phyloP scores from a whole-genome alignment of 1,140 invertebrate genomes.

The Orchestia grillus region DNA sequence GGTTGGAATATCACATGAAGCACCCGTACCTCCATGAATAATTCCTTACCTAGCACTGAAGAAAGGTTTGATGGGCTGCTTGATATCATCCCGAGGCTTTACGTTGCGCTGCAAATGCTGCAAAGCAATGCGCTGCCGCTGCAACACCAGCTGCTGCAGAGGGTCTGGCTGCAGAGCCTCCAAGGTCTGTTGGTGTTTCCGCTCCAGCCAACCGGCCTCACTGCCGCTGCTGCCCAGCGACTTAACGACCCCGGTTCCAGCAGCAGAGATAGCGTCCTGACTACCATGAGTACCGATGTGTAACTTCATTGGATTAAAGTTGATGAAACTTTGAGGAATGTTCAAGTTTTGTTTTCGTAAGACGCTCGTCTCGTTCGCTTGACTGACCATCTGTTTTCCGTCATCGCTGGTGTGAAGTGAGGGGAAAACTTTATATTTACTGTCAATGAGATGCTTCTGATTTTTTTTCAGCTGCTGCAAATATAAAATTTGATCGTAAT shows the following conservation, averaged over 20 bases:
- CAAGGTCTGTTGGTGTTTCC: background rate
- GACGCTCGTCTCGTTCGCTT: background rate
- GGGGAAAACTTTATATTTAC: background rate
- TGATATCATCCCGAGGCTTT: background rate
- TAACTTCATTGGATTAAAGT: background rate
- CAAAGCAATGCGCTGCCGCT: slow-evolving; percentile 21
- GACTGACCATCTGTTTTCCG: too few species aligned
- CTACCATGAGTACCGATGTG: background rate
- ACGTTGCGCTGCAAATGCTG: slow-evolving; percentile 35
- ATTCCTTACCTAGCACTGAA: background rate
- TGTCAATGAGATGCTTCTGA: slow-evolving; percentile 11
- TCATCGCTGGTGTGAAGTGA: background rate
- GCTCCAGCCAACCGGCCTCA: background rate
- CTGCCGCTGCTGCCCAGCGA: background rate
- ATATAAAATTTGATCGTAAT: slow-evolving; percentile 20
- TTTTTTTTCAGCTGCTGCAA: background rate
- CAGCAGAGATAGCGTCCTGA: background rate
- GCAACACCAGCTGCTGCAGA: slow-evolving; percentile 3
- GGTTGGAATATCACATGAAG: too few species aligned
- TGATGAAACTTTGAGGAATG: slow-evolving; percentile 37
- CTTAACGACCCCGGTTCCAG: too few species aligned
- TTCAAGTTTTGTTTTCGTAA: slow-evolving; percentile 1
- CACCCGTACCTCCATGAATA: background rate
- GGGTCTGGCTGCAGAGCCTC: background rate
- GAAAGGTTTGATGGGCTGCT: background rate